These are phyloP conservation scores for Atherinosoma microstoma DNA, from an alignment of 2,797 vertebrate genomes.

Conservation along the genomic window DNA sequence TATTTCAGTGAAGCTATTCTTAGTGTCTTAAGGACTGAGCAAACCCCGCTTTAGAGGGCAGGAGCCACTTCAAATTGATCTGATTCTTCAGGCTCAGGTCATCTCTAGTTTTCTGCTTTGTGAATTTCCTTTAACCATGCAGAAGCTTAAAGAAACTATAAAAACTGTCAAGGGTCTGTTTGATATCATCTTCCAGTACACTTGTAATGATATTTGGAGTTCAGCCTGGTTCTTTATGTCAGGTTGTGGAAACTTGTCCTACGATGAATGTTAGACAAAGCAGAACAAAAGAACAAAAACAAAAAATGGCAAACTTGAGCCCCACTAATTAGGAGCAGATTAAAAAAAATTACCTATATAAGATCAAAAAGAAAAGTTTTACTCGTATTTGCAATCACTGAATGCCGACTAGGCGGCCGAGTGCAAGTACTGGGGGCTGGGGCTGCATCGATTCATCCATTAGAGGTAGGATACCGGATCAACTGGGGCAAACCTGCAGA, in stretches of 20 bases:
- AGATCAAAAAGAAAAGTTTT: conserved; percentile 44
- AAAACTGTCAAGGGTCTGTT: conserved; percentile 64
- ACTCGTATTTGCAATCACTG: neutral
- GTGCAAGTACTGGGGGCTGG: too few species aligned
- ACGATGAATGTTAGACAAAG: conserved; percentile 51
- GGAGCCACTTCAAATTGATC: conserved; percentile 28
- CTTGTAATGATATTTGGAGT: conserved; percentile 58
- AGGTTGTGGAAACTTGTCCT: conserved; percentile 70
- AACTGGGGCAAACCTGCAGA: too few species aligned
- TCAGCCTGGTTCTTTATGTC: conserved; percentile 67
- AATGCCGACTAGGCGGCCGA: neutral
- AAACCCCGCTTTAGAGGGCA: conserved; percentile 14
- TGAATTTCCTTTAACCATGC: conserved; percentile 33
- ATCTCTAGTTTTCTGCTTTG: conserved; percentile 18
- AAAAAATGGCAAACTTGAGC: conserved; percentile 30
- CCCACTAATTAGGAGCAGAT: conserved; percentile 37
- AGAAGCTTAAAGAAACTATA: conserved; percentile 43
- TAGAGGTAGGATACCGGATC: too few species aligned
- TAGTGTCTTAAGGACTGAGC: too few species aligned
- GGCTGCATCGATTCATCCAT: too few species aligned
- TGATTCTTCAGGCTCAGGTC: conserved; percentile 24
- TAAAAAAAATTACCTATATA: conserved; percentile 42
- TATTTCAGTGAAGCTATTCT: too few species aligned
- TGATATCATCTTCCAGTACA: conserved; percentile 61
- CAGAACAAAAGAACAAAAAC: conserved; percentile 54